phyloP scores from a whole-genome alignment of 2,888 invertebrate genomes.

The Andrena flavipes region DNA sequence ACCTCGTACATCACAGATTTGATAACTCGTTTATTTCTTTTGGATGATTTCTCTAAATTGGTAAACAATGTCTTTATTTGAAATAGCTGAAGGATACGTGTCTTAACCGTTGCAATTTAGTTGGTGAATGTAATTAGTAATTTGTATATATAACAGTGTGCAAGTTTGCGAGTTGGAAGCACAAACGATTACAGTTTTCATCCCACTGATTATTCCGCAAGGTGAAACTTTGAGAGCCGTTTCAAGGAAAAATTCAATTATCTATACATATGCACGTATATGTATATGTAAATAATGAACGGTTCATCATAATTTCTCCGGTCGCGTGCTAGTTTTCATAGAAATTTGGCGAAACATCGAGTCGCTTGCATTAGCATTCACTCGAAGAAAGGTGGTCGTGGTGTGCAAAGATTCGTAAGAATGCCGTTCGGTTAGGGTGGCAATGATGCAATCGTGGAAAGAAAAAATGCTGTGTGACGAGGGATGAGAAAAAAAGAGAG shows the following conservation, averaged over 20 bases:
- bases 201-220: too few relatives aligned
- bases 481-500: not conserved
- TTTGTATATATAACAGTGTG: constrained; percentile 27
- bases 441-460: constrained; percentile 10
- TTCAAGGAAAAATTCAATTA: not conserved
- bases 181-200: not conserved
- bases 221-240: not conserved
- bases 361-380: not conserved
- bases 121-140: constrained; percentile 10
- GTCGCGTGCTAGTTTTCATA: not conserved
- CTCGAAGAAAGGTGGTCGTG: not conserved
- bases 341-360: not conserved
- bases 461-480: constrained; percentile 18
- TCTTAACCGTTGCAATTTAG: constrained; percentile 28
- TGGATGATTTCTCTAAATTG: not conserved
- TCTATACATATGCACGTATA: constrained; percentile 35
- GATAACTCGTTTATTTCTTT: too few relatives aligned
- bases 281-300: constrained; percentile 33
- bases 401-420: constrained; percentile 30
- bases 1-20: not conserved
- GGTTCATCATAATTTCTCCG: constrained; percentile 29
- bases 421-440: constrained; percentile 27
- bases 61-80: not conserved
- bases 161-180: constrained; percentile 1
- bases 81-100: not conserved